Conservation (phyloP, 1,140 invertebrate genomes). For the Atta colombica region DNA sequence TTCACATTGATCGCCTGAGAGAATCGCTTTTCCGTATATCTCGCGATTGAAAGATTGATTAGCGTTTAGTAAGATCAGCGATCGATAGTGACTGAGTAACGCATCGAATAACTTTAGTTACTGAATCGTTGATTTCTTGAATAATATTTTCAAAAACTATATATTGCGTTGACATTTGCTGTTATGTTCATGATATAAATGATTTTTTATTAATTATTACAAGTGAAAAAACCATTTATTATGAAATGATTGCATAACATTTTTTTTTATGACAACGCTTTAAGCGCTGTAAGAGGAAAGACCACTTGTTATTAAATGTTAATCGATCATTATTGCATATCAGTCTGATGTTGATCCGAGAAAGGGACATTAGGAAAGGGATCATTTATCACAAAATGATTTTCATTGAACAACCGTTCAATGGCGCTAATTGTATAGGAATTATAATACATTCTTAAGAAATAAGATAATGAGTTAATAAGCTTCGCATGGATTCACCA, state of each 20-base stretch:
- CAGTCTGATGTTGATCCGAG: constrained; percentile 10
- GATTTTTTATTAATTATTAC: background rate
- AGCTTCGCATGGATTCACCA: constrained; percentile 8
- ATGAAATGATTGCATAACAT: constrained; percentile 1
- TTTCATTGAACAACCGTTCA: constrained; percentile 20
- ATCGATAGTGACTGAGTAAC: background rate
- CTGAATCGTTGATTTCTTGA: constrained; percentile 15
- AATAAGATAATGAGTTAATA: constrained; percentile 36
- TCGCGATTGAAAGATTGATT: constrained; percentile 15
- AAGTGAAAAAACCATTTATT: background rate
- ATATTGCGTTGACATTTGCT: background rate
- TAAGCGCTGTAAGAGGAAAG: background rate
- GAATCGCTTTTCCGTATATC: constrained; percentile 6
- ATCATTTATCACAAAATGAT: constrained; percentile 44
- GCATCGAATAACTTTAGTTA: constrained; percentile 5
- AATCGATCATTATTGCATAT: constrained; percentile 47
- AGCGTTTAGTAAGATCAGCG: background rate
- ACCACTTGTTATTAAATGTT: constrained; percentile 22
- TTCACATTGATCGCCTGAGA: constrained; percentile 25
- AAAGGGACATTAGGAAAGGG: constrained; percentile 26
- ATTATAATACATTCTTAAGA: constrained; percentile 31
- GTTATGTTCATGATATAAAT: constrained; percentile 5
- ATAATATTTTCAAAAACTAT: background rate
- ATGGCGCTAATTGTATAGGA: constrained; percentile 45
- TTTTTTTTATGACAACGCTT: background rate